phyloP scores from a whole-genome alignment of 2,797 vertebrate species.

The Staurois parvus region DNA sequence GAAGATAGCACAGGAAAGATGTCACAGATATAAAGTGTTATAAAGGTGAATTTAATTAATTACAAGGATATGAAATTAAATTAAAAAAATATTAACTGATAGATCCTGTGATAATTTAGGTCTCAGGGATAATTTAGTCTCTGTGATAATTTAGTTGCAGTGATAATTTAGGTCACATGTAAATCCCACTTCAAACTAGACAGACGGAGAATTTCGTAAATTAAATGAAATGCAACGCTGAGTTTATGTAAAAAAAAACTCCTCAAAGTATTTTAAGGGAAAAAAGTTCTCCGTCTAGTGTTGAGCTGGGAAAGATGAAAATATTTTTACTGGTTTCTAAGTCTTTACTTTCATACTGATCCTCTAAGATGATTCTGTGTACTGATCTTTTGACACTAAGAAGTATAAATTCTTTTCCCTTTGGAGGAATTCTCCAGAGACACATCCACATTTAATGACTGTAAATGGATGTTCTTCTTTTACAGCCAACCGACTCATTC shows the following conservation, averaged over 20 bases:
- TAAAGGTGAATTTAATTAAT: no score
- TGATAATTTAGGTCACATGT: not conserved
- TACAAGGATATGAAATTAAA: no score
- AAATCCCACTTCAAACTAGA: not conserved
- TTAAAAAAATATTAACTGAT: no score
- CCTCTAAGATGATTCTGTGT: constrained; percentile 24
- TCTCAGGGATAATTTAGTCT: no score
- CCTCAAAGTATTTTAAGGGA: no score
- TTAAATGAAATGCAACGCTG: no score
- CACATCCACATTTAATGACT: constrained; percentile 16
- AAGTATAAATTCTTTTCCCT: constrained; percentile 15
- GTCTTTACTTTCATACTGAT: constrained; percentile 19
- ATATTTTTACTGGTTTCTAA: not conserved
- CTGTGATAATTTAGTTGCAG: no score
- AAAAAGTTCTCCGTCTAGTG: not conserved
- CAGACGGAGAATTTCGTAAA: not conserved
- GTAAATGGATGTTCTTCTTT: constrained; percentile 37
- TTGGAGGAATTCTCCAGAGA: constrained; percentile 22
- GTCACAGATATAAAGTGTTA: no score
- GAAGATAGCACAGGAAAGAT: no score
- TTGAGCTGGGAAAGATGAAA: not conserved
- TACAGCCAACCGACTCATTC: constrained; percentile 1
- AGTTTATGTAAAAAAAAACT: not conserved
- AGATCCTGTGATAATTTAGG: no score
- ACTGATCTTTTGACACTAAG: constrained; percentile 39